A percentile compares a stretch with the other conserved stretches of the same genome.
Evolutionary conservation across 2,113 vertebrate species (phyloP).

Genomic region (Ctenodactylus gundi): DNA sequence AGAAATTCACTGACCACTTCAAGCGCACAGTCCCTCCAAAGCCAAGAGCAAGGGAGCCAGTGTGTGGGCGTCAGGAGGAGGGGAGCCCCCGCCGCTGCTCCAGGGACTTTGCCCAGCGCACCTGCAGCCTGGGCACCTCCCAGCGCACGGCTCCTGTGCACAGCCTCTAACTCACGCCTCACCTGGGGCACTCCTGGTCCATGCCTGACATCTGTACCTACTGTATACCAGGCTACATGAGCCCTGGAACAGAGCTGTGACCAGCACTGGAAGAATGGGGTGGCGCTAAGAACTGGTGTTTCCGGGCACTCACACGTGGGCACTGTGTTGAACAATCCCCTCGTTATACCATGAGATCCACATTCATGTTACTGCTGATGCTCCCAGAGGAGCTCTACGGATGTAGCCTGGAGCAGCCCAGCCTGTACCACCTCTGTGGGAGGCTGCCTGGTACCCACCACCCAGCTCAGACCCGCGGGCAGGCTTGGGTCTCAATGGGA

Average conservation of each 20-base stretch:
- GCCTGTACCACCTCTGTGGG: not conserved
- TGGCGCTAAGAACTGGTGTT: not conserved
- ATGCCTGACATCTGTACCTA: not conserved
- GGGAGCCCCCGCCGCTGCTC: not conserved
- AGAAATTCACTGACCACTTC: not conserved
- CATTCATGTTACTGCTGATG: not conserved
- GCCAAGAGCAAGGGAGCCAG: not conserved
- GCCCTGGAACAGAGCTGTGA: not conserved
- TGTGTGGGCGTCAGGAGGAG: not conserved
- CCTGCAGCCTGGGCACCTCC: not conserved
- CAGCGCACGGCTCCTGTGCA: fast-evolving
- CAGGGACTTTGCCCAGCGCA: not conserved
- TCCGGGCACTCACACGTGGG: not conserved
- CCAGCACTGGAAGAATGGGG: not conserved
- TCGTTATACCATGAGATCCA: too few relatives aligned
- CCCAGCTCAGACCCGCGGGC: not conserved
- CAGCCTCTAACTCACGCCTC: not conserved
- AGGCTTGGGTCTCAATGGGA: not conserved
- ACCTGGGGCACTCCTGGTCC: too few relatives aligned
- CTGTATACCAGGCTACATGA: not conserved
- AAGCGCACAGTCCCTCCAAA: not conserved
- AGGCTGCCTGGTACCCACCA: not conserved
- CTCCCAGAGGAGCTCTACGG: not conserved
- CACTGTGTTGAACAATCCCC: too few relatives aligned
- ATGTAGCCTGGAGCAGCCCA: not conserved